phyloP scores from a whole-genome alignment of 2,113 vertebrate genomes.

The Nycticebus coucang region DNA sequence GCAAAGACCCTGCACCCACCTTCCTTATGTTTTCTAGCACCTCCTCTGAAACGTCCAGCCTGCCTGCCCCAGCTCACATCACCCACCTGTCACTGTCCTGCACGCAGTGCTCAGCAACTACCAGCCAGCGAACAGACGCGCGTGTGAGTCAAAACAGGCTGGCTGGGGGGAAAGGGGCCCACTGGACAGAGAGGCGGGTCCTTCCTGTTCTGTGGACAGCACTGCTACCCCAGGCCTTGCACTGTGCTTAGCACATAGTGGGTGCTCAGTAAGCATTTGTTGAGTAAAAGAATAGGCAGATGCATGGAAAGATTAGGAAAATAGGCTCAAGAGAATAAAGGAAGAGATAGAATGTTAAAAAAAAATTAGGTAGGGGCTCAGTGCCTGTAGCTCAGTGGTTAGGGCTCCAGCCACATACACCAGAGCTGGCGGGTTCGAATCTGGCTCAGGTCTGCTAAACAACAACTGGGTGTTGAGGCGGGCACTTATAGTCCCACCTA shows the following conservation, averaged over 20 bases:
- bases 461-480: too few species aligned
- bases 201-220: background rate
- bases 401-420: too few species aligned
- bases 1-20: background rate
- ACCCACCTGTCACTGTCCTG: background rate
- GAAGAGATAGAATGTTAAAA: background rate
- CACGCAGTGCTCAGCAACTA: background rate
- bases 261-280: background rate
- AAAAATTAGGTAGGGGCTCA: too few species aligned
- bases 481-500: too few species aligned
- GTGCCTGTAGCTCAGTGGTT: too few species aligned
- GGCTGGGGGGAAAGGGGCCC: background rate
- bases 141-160: background rate
- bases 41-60: background rate
- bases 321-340: background rate
- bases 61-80: rapidly evolving
- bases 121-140: rapidly evolving
- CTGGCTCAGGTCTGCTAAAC: too few species aligned
- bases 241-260: background rate
- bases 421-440: too few species aligned
- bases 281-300: background rate
- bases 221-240: background rate
- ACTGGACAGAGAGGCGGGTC: background rate
- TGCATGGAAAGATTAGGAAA: background rate
- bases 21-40: background rate